Base-by-base conservation (phyloP, 2,888 invertebrate genomes). In the Apantesis nais region DNA sequence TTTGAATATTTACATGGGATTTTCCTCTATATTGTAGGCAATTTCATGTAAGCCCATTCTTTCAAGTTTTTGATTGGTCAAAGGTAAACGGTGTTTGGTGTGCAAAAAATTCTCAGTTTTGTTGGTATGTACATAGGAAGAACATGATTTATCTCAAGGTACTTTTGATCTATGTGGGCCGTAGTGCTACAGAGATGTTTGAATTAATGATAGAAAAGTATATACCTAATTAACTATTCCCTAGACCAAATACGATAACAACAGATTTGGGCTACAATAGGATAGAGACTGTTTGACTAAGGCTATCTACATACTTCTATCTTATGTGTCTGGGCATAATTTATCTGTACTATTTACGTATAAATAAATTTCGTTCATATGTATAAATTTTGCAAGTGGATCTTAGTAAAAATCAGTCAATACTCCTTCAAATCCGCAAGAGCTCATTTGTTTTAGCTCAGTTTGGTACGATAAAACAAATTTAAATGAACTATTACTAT, bases 1-100 rank as follows among this genome's bases (percentile, higher is more conserved):
- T 92, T 91, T 87, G 82, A 86, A 87, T 88, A 85, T 89, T 89
- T 86, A 84, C 84, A 81, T 72, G 82, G 65, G 71, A 81, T 88
- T 86, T 86, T 83, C 80, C 80, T 83, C 81, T 74, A 83, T 84
- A 82, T 77, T 79, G 74, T 79, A 75, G 64, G 73, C 74, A 73
- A 73, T 78, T 80, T 81, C 76, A 68, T 70, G n/a, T n/a, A 41
- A 70, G 62, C 55, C 55, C 41, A 73, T 74, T 65, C 62, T 34
- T 70, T 44, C 1, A 29, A 44, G 16, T 70, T 73, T 64, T 70
- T 60, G 52, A 71, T 70, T 74, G 68, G 12, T 70, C 3, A 12
- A 16, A 31, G n/a, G 58, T 61, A 52, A 25, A 39, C 16, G 48
- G 62, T 22, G 29, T n/a, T 72, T 25, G 34, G 5, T 62, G 60